Evolutionary conservation across 2,113 vertebrate species (phyloP), one percentile per base, ranked within the genome.

Genomic region (Coracopsis vasa): DNA sequence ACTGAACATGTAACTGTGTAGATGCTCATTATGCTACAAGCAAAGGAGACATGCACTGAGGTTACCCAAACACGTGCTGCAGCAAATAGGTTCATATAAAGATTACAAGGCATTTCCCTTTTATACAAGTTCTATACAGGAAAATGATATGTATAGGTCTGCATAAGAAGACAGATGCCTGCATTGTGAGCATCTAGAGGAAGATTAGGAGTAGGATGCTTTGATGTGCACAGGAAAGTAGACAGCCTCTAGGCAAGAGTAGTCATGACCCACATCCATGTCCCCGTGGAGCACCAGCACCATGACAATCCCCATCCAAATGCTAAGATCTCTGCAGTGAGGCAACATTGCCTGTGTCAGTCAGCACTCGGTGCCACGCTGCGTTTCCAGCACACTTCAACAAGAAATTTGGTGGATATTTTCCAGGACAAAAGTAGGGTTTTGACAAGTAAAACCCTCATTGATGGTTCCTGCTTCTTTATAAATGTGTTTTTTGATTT

Each of bases 351-450:
- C 35, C 44, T 25, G 2, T 16, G 31, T 37, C 45, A 13, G 28
- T 12, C 53, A 45, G 39, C 42, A 8, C 47, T 17, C 29, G 3
- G 13, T n/a, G 35, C 24, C 47, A 28, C 1, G 0, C 5, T 17
- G 42, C 2, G 2, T 16, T 79, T 75, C 61, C 54, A 87, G 47
- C 5, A 39, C n/a, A 61, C 17, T 31, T 72, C 33, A 42, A 23
- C 41, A 73, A 45, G 24, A 53, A 60, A 9, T 13, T 19, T 2
- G 0, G 37, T 13, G 18, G 28, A 7, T 29, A 42, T 39, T 51
- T 82, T 64, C 79, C 44, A 80, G 16, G 17, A 61, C 66, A 60
- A 10, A 74, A 27, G 1, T 7, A 45, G 33, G 15, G 2, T 2
- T 35, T 71, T 71, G 20, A 65, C 47, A 61, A 58, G 15, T 35